Conservation (phyloP, 2,888 invertebrate genomes). For the Orgyia antiqua region DNA sequence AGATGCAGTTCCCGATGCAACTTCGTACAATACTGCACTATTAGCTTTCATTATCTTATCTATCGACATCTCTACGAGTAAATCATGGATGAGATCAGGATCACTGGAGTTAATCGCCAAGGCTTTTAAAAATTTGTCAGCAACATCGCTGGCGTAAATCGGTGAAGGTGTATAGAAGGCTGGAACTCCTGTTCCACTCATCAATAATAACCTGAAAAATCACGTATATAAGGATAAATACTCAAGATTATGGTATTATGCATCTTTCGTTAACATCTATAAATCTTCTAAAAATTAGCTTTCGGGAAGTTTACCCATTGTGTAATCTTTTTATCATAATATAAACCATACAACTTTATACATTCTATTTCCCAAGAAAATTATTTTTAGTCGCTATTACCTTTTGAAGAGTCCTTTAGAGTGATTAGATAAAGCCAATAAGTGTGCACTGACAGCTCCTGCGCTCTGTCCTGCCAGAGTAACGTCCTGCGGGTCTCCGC, state of each 20-base stretch:
- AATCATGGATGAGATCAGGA: constrained; percentile 22
- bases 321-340: too few species aligned
- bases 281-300: too few species aligned
- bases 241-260: too few species aligned
- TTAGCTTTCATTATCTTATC: constrained; percentile 36
- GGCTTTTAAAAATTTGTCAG: constrained; percentile 30
- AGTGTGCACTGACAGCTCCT: constrained; percentile 24
- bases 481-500: constrained; percentile 30
- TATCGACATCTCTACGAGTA: constrained; percentile 23
- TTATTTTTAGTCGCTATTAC: too few species aligned
- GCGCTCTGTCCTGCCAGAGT: constrained; percentile 33
- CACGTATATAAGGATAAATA: too few species aligned
- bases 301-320: too few species aligned
- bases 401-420: constrained; percentile 29
- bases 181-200: constrained; percentile 26
- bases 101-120: constrained; percentile 49
- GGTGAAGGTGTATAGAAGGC: constrained; percentile 25
- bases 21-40: constrained; percentile 15
- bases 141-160: constrained; percentile 17
- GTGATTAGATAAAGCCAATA: constrained; percentile 27
- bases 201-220: constrained; percentile 23
- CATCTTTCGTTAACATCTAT: too few species aligned
- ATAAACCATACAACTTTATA: too few species aligned
- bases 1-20: constrained; percentile 13
- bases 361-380: too few species aligned